Evolutionary conservation across 2,888 invertebrate species (phyloP).

Genomic region (Criorhina ranunculi): DNA sequence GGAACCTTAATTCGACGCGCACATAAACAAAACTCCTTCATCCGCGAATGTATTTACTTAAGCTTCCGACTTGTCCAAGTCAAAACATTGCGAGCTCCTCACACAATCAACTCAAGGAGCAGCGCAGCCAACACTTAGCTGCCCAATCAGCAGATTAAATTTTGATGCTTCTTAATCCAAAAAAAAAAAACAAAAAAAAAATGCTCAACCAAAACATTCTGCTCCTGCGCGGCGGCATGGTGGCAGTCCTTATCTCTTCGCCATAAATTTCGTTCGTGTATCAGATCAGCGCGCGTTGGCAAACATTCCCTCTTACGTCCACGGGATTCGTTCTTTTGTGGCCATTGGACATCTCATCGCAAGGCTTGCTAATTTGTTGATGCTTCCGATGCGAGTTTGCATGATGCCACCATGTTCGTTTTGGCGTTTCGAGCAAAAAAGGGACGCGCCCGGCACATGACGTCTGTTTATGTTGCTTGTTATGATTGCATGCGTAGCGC

Average conservation of each 20-base stretch:
- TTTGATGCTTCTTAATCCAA: conserved; percentile 45
- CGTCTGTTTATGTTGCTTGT: conserved; percentile 67
- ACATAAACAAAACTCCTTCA: conserved; percentile 31
- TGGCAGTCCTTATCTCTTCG: conserved; percentile 54
- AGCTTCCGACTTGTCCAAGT: conserved; percentile 69
- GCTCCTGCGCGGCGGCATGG: conserved; percentile 23
- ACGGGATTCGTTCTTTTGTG: conserved; percentile 10
- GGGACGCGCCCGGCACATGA: conserved; percentile 62
- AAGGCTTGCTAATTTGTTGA: conserved; percentile 67
- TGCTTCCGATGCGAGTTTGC: conserved; percentile 74
- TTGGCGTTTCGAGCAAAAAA: conserved; percentile 45
- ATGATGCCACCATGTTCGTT: conserved; percentile 76
- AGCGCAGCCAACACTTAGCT: conserved; percentile 6
- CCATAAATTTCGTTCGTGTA: conserved; percentile 44
- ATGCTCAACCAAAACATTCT: conserved; percentile 19
- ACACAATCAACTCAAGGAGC: conserved; percentile 31
- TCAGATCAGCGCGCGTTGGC: conserved; percentile 33
- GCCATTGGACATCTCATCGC: conserved; percentile 2
- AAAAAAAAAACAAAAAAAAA: conserved; percentile 3
- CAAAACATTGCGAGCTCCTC: conserved; percentile 55
- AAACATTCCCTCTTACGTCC: conserved; percentile 59
- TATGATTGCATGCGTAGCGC: conserved; percentile 74
- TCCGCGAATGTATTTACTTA: conserved; percentile 60
- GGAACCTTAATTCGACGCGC: conserved; percentile 20
- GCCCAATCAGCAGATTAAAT: conserved; percentile 63